Base-by-base conservation (phyloP, 1,140 invertebrate genomes). In the Bilobella aurantiaca region DNA sequence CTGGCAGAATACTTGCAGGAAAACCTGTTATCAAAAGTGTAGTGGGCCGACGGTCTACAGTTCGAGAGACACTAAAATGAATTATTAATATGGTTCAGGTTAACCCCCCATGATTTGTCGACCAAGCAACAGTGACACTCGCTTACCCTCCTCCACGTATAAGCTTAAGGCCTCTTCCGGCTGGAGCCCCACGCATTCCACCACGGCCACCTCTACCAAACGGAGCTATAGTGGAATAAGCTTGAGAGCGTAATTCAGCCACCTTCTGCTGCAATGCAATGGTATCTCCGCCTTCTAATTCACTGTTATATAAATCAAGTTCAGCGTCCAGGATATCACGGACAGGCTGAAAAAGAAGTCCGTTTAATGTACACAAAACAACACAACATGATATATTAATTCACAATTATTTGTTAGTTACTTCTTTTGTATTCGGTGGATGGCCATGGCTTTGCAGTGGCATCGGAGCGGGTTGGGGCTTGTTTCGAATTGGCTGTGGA, bases 251-350 rank as follows among this genome's bases (percentile, higher is more conserved):
- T n/a, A 92, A 77, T 68, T 90, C 88, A 1, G 79, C 79, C 16
- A 92, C 81, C 74, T 83, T 86, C 71, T 85, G 85, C 63, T 85
- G 81, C 34, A 93, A 75, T 66, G 88, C 87, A 0, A 84, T 81
- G 0, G 86, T 85, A 69, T 90, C 88, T 68, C 85, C 85, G 0
- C 87, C 87, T 73, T 86, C 85, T 74, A 89, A 87, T 74, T 91
- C 86, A 67, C 88, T 88, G 1, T 85, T 88, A 74, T 91, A 90
- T 62, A 93, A 79, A 76, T 94, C 91, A 69, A 94, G 76, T 77
- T 94, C 91, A 0, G 88, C 88, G 74, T 94, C 91, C 21, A 94
- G 77, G 47, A 94, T 85, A 75, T 93, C 89, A 74, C 87, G 88
- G 75, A 90, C 85, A 0, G 87, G 81, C 77, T 90, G 27, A 14